phyloP scores from a whole-genome alignment of 2,113 vertebrate genomes.

The Micronisus gabar region DNA sequence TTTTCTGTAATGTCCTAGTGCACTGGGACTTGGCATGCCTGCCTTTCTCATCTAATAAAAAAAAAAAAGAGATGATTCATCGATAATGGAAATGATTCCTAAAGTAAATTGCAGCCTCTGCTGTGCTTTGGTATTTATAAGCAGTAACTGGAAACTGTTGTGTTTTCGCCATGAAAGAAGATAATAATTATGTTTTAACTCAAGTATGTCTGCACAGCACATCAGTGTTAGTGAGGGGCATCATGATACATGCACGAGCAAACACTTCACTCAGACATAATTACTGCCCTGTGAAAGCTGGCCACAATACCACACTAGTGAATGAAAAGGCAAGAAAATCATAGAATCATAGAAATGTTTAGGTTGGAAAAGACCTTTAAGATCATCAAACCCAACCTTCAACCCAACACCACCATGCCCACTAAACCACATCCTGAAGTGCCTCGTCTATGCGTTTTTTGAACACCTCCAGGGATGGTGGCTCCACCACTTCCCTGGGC shows the following conservation, averaged over 20 bases:
- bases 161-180: neutral
- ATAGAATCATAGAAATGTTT: too few species aligned
- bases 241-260: neutral
- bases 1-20: neutral
- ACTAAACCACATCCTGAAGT: too few species aligned
- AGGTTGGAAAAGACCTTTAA: too few species aligned
- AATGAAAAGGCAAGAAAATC: neutral
- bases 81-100: constrained; percentile 33
- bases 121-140: constrained; percentile 14
- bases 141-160: constrained; percentile 20
- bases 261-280: neutral
- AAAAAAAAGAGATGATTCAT: constrained; percentile 26
- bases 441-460: too few species aligned
- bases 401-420: too few species aligned
- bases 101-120: constrained; percentile 36
- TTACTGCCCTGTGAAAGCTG: neutral
- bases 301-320: neutral
- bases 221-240: neutral
- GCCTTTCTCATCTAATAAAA: constrained; percentile 27
- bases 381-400: too few species aligned
- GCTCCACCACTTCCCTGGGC: too few species aligned
- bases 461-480: too few species aligned
- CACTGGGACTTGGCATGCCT: constrained; percentile 2
- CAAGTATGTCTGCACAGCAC: neutral
- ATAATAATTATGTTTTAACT: neutral